These are phyloP conservation scores for Belonocnema kinseyi DNA, from an alignment of 1,140 invertebrate genomes.

Conservation along the genomic window DNA sequence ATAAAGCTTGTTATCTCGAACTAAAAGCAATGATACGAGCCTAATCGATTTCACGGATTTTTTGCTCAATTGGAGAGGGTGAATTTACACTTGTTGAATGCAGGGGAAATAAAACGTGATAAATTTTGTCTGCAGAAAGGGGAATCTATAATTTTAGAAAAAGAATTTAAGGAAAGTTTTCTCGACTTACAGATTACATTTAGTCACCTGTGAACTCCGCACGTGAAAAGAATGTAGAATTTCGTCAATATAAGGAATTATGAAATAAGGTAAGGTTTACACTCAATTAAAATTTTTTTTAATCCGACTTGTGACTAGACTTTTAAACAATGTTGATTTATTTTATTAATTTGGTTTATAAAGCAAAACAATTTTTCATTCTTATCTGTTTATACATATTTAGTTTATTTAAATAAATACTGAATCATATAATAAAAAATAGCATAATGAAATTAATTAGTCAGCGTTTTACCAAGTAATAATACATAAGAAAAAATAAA, in stretches of 20 bases:
- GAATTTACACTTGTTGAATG: background rate
- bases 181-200: background rate
- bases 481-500: too few relatives aligned
- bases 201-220: background rate
- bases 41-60: background rate
- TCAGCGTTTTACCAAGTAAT: too few relatives aligned
- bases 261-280: constrained; percentile 8
- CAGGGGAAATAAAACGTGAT: background rate
- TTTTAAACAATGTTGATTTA: background rate
- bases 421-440: too few relatives aligned
- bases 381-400: too few relatives aligned
- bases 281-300: background rate
- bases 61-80: background rate
- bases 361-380: too few relatives aligned
- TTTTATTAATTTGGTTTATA: background rate
- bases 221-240: constrained; percentile 9
- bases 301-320: background rate
- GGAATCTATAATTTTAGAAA: background rate
- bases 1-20: background rate
- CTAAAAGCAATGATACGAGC: background rate
- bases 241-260: background rate
- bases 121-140: background rate
- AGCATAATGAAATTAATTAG: too few relatives aligned
- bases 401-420: too few relatives aligned
- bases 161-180: background rate